A percentile compares a stretch with the other conserved stretches of the same genome.
These are phyloP conservation scores for Spizaetus ornatus DNA, from an alignment of 2,113 vertebrate genomes.

Conservation along the genomic window DNA sequence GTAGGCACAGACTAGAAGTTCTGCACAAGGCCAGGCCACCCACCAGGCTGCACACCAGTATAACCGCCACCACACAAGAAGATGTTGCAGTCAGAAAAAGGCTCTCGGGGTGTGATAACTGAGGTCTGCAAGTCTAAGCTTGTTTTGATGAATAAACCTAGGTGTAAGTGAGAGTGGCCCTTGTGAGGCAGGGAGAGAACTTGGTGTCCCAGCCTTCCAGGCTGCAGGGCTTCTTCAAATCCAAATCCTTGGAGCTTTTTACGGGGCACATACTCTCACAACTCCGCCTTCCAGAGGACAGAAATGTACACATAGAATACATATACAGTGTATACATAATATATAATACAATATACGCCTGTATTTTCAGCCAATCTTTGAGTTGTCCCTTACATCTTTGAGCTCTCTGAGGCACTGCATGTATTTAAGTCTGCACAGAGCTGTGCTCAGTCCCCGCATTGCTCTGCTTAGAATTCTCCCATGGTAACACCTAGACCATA, in stretches of 20 bases:
- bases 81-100: not conserved
- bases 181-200: not conserved
- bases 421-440: not conserved
- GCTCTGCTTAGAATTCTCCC: not conserved
- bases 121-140: not conserved
- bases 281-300: not conserved
- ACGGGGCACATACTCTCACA: not conserved
- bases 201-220: not conserved
- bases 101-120: not conserved
- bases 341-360: not conserved
- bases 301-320: not conserved
- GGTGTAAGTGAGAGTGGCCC: not conserved
- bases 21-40: not conserved
- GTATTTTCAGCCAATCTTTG: not conserved
- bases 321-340: not conserved
- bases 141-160: not conserved
- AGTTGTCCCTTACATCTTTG: not conserved
- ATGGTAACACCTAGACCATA: not conserved
- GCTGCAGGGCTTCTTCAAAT: not conserved
- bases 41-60: no score
- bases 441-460: not conserved
- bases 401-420: not conserved
- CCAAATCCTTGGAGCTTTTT: not conserved
- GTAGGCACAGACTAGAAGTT: not conserved
- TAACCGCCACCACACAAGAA: not conserved